These are phyloP conservation scores for Protobothrops flavoviridis DNA, from an alignment of 2,113 vertebrate genomes.

Conservation along the genomic window DNA sequence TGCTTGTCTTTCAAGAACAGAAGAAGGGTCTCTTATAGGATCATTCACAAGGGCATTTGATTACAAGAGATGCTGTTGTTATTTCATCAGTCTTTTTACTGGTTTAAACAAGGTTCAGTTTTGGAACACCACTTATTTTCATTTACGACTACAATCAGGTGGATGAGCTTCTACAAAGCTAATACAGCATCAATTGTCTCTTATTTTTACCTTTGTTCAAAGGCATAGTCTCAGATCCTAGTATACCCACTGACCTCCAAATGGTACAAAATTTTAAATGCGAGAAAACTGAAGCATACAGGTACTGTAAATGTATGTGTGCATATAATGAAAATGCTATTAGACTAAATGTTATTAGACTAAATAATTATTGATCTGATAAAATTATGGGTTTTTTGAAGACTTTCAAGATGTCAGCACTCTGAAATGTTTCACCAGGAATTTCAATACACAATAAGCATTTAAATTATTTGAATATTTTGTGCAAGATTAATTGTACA, in stretches of 20 bases:
- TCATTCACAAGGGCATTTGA: not conserved
- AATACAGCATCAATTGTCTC: not conserved
- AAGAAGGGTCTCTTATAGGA: not conserved
- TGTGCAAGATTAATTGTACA: constrained; percentile 21
- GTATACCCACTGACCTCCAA: not conserved
- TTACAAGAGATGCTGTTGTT: not conserved
- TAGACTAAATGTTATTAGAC: not conserved
- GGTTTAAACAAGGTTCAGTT: not conserved
- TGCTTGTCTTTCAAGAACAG: constrained; percentile 19
- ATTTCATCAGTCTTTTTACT: not conserved
- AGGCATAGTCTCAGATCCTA: not conserved
- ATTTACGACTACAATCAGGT: not conserved
- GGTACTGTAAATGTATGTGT: not conserved
- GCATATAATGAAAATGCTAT: not conserved
- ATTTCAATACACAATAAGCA: constrained; percentile 35
- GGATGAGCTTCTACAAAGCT: not conserved
- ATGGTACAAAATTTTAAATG: not conserved
- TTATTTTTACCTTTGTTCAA: not conserved
- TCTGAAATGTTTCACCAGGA: constrained; percentile 11
- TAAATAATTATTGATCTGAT: not conserved
- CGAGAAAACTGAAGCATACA: not conserved
- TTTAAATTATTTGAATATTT: constrained; percentile 18
- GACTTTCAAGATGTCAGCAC: constrained; percentile 35
- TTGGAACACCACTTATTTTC: not conserved
- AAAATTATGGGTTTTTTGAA: not conserved